Conservation (phyloP, 2,113 vertebrate species). For the Cyprinodon tularosa region DNA sequence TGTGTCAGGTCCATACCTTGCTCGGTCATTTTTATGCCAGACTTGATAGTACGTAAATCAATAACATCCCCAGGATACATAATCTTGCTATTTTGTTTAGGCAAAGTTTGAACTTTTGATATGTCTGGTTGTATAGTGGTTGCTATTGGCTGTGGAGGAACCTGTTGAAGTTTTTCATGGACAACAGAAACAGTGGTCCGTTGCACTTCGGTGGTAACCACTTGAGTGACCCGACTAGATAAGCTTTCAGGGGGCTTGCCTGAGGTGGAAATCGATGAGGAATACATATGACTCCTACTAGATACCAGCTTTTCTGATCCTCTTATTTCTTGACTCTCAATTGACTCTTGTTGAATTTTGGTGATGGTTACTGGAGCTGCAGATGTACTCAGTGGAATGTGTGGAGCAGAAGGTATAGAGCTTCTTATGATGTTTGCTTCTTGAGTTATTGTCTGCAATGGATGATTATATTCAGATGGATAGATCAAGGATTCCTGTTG, state of each 20-base stretch:
- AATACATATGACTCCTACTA: conserved; percentile 81
- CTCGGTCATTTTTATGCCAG: conserved; percentile 82
- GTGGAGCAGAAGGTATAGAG: conserved; percentile 48
- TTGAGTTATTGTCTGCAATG: conserved; percentile 63
- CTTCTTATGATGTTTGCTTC: conserved; percentile 59
- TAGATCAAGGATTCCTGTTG: conserved; percentile 47
- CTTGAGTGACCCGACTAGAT: conserved; percentile 80
- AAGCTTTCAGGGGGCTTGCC: conserved; percentile 72
- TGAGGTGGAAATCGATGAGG: conserved; percentile 80
- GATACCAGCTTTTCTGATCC: conserved; percentile 81
- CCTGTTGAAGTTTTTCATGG: conserved; percentile 77
- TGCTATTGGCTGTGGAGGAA: conserved; percentile 72
- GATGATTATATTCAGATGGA: conserved; percentile 64
- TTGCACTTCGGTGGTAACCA: conserved; percentile 82
- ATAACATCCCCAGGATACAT: conserved; percentile 86
- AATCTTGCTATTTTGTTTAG: conserved; percentile 85
- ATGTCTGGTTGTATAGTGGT: conserved; percentile 80
- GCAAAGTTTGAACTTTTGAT: conserved; percentile 72
- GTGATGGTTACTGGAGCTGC: conserved; percentile 70
- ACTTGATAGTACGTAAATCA: conserved; percentile 90
- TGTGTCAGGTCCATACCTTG: conserved; percentile 85
- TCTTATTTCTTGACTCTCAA: conserved; percentile 82
- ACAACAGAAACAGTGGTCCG: conserved; percentile 83
- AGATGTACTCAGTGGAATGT: conserved; percentile 48
- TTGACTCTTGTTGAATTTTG: conserved; percentile 80